Conservation (phyloP, 2,797 vertebrate genomes). For the Syngnathus acus region DNA sequence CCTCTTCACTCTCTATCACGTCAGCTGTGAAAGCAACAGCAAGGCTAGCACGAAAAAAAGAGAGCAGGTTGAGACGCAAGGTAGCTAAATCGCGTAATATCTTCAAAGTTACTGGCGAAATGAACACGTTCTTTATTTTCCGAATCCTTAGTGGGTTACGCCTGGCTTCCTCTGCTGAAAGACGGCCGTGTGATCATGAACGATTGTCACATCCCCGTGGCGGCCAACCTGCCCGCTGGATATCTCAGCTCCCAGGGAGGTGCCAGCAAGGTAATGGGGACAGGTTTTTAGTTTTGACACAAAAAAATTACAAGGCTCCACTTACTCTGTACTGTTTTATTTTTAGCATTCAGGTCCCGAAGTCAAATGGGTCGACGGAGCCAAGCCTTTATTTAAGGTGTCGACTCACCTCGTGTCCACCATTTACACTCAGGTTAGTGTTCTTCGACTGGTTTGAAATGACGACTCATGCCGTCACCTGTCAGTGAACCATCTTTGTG, state of each 20-base stretch:
- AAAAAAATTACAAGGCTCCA: too few species aligned
- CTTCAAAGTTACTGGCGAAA: neutral
- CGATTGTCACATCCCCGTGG: slow-evolving; percentile 82
- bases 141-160: slow-evolving; percentile 79
- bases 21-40: slow-evolving; percentile 92
- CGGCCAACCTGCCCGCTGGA: slow-evolving; percentile 82
- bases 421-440: slow-evolving; percentile 88
- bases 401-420: slow-evolving; percentile 93
- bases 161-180: slow-evolving; percentile 91
- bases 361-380: slow-evolving; percentile 96
- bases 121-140: neutral
- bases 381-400: slow-evolving; percentile 85
- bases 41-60: slow-evolving; percentile 82
- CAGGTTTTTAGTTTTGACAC: neutral
- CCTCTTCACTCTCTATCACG: slow-evolving; percentile 90
- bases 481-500: neutral
- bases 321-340: slow-evolving; percentile 1
- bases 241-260: slow-evolving; percentile 87
- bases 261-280: slow-evolving; percentile 76
- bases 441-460: neutral
- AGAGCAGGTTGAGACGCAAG: slow-evolving; percentile 86
- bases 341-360: slow-evolving; percentile 84
- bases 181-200: slow-evolving; percentile 86
- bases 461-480: too few species aligned
- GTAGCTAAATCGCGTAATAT: slow-evolving; percentile 44